These are phyloP conservation scores for Gallinago paraguaiae DNA, from an alignment of 2,113 vertebrate species.

Conservation along the genomic window DNA sequence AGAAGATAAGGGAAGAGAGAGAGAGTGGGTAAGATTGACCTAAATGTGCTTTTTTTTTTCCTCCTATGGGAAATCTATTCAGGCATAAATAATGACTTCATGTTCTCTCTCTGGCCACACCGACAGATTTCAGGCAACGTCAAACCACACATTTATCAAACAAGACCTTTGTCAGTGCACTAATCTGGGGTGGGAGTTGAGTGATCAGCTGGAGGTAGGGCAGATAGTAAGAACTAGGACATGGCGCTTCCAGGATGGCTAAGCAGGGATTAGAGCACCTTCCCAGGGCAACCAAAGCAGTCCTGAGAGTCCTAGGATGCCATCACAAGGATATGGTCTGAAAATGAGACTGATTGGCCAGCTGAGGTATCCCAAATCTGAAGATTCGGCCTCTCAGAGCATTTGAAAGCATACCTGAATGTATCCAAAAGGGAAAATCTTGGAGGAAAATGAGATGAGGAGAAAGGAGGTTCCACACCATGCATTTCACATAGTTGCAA, in stretches of 20 bases:
- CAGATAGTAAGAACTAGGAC: background rate
- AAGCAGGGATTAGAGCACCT: background rate
- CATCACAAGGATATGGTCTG: background rate
- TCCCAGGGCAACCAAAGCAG: background rate
- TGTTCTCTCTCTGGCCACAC: background rate
- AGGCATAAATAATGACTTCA: background rate
- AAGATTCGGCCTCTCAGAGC: background rate
- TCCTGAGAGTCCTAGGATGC: background rate
- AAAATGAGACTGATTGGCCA: background rate
- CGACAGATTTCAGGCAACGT: background rate
- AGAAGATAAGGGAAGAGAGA: background rate
- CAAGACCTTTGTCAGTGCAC: background rate
- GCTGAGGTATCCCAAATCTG: background rate
- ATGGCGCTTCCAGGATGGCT: background rate
- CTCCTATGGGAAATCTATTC: background rate
- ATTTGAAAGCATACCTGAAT: background rate
- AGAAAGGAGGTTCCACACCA: background rate
- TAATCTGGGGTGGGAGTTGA: background rate
- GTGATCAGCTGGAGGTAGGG: background rate
- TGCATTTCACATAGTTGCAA: background rate
- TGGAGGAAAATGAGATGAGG: background rate
- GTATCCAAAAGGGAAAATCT: background rate
- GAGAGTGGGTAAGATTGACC: background rate
- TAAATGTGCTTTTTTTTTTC: background rate
- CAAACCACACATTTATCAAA: background rate